A percentile compares a stretch with the other conserved stretches of the same genome.
Conservation (phyloP, 2,113 vertebrate genomes). For the Lepus timidus region DNA sequence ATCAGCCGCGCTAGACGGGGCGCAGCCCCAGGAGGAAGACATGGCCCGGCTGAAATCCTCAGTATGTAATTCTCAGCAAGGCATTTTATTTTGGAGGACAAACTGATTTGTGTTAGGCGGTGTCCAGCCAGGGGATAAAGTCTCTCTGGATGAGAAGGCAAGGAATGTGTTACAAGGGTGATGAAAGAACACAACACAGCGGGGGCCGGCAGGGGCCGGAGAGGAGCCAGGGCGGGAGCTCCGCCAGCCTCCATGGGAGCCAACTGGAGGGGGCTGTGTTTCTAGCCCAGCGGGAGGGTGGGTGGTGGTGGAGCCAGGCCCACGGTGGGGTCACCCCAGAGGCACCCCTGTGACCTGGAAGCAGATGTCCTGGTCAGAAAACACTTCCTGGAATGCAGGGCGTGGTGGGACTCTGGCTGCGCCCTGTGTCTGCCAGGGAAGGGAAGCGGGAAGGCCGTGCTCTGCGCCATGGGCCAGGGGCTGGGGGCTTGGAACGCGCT, state of each 20-base stretch:
- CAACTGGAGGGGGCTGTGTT: rapidly evolving
- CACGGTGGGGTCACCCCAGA: rapidly evolving
- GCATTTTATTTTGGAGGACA: not conserved
- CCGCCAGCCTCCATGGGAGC: rapidly evolving
- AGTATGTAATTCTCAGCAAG: not conserved
- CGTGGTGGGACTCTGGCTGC: rapidly evolving
- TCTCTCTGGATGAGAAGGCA: not conserved
- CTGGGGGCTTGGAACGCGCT: too few relatives aligned
- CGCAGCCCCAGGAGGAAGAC: rapidly evolving
- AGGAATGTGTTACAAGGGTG: not conserved
- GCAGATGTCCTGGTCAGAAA: rapidly evolving
- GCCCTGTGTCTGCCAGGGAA: rapidly evolving
- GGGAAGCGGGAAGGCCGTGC: rapidly evolving
- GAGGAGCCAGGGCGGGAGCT: rapidly evolving
- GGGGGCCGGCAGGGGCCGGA: rapidly evolving
- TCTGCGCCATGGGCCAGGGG: not conserved
- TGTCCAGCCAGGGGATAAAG: not conserved
- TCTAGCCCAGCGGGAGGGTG: too few relatives aligned
- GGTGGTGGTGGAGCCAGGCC: not conserved
- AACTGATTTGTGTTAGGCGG: not conserved
- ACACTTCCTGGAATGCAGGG: not conserved
- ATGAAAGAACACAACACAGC: rapidly evolving
- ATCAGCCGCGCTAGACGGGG: rapidly evolving
- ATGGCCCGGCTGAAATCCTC: not conserved
- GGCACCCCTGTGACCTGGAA: rapidly evolving